Evolutionary conservation across 2,888 invertebrate species (phyloP).

Genomic region (Plagodis dolabraria): DNA sequence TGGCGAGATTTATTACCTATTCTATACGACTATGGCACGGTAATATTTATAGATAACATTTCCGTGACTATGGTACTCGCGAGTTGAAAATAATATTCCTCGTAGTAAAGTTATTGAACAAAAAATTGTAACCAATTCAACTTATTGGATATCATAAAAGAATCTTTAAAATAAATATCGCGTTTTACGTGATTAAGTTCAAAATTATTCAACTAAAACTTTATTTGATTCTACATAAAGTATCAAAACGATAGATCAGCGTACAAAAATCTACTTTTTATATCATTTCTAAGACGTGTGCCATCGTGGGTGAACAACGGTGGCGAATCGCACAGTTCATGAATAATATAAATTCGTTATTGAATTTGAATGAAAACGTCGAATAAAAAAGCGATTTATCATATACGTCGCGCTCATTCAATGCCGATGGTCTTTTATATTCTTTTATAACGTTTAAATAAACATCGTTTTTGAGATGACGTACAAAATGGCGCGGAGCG

Average conservation of each 20-base stretch:
- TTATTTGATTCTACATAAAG: constrained; percentile 1
- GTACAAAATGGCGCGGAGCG: constrained; percentile 74
- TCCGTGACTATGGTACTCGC: no score
- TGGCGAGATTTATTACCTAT: no score
- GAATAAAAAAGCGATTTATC: constrained; percentile 83
- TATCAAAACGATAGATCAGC: constrained; percentile 9
- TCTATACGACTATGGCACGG: no score
- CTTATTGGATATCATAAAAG: no score
- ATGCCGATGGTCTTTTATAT: constrained; percentile 70
- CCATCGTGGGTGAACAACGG: constrained; percentile 67
- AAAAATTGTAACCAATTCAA: no score
- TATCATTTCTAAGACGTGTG: constrained; percentile 65
- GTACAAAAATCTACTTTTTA: constrained; percentile 2
- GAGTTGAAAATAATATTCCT: no score
- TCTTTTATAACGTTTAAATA: constrained; percentile 82
- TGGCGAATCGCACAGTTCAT: constrained; percentile 81
- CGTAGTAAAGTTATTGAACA: no score
- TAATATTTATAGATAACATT: no score
- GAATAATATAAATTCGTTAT: constrained; percentile 82
- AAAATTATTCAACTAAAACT: no score
- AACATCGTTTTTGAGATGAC: constrained; percentile 79
- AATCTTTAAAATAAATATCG: no score
- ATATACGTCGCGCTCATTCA: constrained; percentile 72
- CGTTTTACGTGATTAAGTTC: no score
- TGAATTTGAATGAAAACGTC: constrained; percentile 75